These are phyloP conservation scores for Cepaea nemoralis DNA, from an alignment of 1,140 invertebrate species.

Conservation along the genomic window DNA sequence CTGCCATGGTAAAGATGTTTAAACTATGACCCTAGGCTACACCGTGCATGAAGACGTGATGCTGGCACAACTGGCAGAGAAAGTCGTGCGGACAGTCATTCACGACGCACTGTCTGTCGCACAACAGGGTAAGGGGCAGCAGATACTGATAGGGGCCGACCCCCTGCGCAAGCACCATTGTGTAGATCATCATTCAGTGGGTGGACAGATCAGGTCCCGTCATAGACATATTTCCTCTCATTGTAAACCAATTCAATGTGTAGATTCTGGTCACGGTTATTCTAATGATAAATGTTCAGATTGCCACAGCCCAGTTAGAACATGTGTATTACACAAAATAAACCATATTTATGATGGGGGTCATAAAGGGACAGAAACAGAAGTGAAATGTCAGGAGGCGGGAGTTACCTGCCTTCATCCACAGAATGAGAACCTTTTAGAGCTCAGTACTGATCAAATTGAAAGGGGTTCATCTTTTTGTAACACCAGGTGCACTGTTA, in stretches of 20 bases:
- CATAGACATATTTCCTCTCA: background rate
- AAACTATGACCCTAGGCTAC: slow-evolving; percentile 17
- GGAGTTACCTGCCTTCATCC: no score
- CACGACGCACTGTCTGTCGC: slow-evolving; percentile 34
- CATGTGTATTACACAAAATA: background rate
- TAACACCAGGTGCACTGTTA: no score
- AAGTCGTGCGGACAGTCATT: slow-evolving; percentile 37
- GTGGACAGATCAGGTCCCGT: slow-evolving; percentile 20
- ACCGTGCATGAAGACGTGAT: slow-evolving; percentile 18
- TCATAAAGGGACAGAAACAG: background rate
- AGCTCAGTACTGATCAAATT: slow-evolving; percentile 22
- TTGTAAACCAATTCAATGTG: background rate
- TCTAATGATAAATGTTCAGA: slow-evolving; percentile 10
- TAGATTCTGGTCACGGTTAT: background rate
- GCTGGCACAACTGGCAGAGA: slow-evolving; percentile 39
- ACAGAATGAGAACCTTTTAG: background rate
- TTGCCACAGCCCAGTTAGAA: background rate
- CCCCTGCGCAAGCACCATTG: slow-evolving; percentile 15
- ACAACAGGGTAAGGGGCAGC: slow-evolving; percentile 41
- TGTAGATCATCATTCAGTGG: background rate
- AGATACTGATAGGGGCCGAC: slow-evolving; percentile 24
- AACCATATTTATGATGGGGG: background rate
- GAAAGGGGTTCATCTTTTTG: slow-evolving; percentile 32
- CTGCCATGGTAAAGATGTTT: background rate
- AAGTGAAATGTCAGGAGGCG: background rate